A percentile compares a stretch with the other conserved stretches of the same genome.
Conservation (phyloP, 2,888 invertebrate species). For the Lacanobia wlatinum region DNA sequence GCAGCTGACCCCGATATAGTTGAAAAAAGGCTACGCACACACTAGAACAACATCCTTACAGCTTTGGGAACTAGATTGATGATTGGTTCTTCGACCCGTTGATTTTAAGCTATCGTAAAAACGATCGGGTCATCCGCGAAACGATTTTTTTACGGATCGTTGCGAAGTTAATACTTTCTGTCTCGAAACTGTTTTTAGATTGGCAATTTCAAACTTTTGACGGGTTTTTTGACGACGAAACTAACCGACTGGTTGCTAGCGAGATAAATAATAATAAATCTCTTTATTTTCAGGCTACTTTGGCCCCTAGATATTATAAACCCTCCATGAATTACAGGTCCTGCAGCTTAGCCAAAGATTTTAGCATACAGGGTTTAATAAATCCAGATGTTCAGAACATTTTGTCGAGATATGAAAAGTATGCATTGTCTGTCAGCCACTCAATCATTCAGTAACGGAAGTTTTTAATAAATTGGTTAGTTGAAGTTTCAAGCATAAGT, state of each 20-base stretch:
- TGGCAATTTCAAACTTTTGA: constrained; percentile 41
- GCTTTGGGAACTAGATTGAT: background rate
- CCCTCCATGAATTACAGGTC: background rate
- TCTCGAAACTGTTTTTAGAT: constrained; percentile 43
- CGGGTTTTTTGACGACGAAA: background rate
- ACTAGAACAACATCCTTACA: no score
- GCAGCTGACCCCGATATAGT: no score
- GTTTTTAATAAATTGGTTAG: no score
- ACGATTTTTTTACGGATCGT: constrained; percentile 18
- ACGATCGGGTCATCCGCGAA: constrained; percentile 8
- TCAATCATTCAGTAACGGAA: no score
- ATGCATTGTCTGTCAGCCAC: no score
- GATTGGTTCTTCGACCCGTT: constrained; percentile 15
- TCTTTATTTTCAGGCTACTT: no score
- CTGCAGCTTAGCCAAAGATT: background rate
- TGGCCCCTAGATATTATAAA: no score
- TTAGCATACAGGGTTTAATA: no score
- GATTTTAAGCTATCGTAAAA: constrained; percentile 19
- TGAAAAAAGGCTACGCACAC: no score
- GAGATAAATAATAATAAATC: background rate
- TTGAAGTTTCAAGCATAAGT: no score
- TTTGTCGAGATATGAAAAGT: no score
- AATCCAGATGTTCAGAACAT: no score
- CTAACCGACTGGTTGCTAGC: background rate
- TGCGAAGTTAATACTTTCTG: background rate